Base-by-base conservation (phyloP, 1,140 invertebrate genomes). In the Danaus melanippus region DNA sequence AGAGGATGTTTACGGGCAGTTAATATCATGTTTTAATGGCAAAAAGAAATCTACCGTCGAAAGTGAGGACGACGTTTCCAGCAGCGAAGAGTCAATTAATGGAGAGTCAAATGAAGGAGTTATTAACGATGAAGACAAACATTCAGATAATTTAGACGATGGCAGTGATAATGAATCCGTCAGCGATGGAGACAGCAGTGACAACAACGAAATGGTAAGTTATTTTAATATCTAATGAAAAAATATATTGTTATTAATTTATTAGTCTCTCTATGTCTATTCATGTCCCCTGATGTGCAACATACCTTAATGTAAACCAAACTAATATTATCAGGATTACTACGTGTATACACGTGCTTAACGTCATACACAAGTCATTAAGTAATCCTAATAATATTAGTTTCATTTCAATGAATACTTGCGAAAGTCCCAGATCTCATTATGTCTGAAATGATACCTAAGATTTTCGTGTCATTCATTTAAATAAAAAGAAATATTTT, bases 21-120 rank as follows among this genome's bases (percentile, higher is more conserved):
- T 92, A 53, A 67, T 91, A 21, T 87, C 88, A 1, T 90, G 89
- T 54, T 91, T 92, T 70, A 72, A 56, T 56, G 50, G 54, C 10
- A 68, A 54, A 39, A 64, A 66, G 1, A 67, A 62, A 6, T 48
- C 54, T 47, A 60, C 66, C 42, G 69, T 62, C 39, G 64, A 76
- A 8, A 75, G 71, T 68, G 74, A 87, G 46, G 71, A 75, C 11
- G 70, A 77, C 9, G 57, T 51, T 40, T 41, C 50, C 9, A 60
- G 11, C 52, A 63, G 46, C 59, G 62, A 64, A 12, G 74, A 79
- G 42, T 58, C 70, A 43, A 46, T 55, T n/a, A 48, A 53, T 17
- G 44, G 11, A 21, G 47, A 32, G 12, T 10, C 6, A 12, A 4
- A 45, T 17, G 10, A n/a, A 12, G 6, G 2, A 7, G 8, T 40